Percentiles rank a stretch among this genome's conserved stretches.
phyloP scores from a whole-genome alignment of 2,888 invertebrate genomes.

The Agrilus cyanescens region DNA sequence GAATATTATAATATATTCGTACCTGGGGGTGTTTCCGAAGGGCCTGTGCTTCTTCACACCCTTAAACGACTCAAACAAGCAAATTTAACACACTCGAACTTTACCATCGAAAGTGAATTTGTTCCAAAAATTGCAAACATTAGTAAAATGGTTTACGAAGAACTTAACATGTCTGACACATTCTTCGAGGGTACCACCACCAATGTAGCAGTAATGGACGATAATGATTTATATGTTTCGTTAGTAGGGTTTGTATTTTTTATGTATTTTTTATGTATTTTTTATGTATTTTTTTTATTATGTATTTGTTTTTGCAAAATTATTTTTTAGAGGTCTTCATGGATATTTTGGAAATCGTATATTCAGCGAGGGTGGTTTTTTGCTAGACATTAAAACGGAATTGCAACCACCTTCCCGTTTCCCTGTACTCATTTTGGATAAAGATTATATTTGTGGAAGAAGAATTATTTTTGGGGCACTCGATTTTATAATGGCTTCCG shows the following conservation, averaged over 20 bases:
- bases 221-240: conserved; percentile 53
- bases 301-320: background rate
- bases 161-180: conserved; percentile 22
- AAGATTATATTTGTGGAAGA: conserved; percentile 37
- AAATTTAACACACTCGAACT: conserved; percentile 24
- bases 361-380: conserved; percentile 40
- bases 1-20: conserved; percentile 29
- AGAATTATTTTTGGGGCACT: conserved; percentile 41
- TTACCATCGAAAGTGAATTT: conserved; percentile 19
- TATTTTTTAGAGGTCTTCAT: conserved; percentile 40
- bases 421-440: conserved; percentile 33
- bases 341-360: conserved; percentile 40
- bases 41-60: conserved; percentile 25
- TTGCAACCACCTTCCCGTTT: conserved; percentile 25
- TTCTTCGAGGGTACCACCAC: conserved; percentile 39
- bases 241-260: conserved; percentile 47
- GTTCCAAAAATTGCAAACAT: conserved; percentile 25
- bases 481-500: conserved; percentile 38
- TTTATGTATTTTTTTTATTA: background rate
- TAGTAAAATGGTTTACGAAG: conserved; percentile 23
- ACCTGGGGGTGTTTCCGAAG: conserved; percentile 26
- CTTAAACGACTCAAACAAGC: conserved; percentile 24
- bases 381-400: conserved; percentile 34
- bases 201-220: conserved; percentile 53
- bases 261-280: conserved; percentile 1